Base-by-base conservation (phyloP, 1,140 invertebrate species). In the Calephelis nemesis region DNA sequence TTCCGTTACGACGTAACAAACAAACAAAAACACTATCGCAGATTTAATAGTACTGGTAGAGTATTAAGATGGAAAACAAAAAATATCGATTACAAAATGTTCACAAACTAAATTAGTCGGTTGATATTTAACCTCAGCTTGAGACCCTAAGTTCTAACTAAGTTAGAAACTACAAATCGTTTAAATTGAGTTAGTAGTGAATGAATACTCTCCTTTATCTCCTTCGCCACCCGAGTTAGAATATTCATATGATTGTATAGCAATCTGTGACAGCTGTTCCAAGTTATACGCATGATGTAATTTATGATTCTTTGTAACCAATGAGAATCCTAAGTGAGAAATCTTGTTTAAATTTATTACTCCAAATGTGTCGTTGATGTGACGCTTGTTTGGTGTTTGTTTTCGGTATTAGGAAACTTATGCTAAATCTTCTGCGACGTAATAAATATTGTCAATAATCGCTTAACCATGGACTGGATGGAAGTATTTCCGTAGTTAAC, bases 201-300 rank as follows among this genome's bases (percentile, higher is more conserved):
- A 60, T 60, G 54, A 39, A 60, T 39, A 60, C 19, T 60, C 54
- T 60, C 39, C 54, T 60, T 60, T 60, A 60, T 60, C 54, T 60
- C 54, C 30, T n/a, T 60, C 39, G 39, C 54, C 54, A 40, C 54
- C 54, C 54, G 11, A 60, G 54, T 69, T 64, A 58, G 63, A 72
- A 68, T 64, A 71, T 68, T 67, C 62, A 72, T 54, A 65, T 72
- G 63, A 72, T 72, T 62, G 63, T 72, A 69, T 66, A 54, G 71
- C 64, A 62, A 72, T 69, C 67, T 65, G 48, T 63, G 66, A 62
- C 67, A 72, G 71, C 67, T 72, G 71, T 68, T 72, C 54, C 48
- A 70, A 50, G 63, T 69, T 68, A 64, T 60, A 40, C 60, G 63
- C 48, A 50, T 62, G 58, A 60, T 7, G 42, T 67, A 67, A 71